A percentile compares a stretch with the other conserved stretches of the same genome.
These are phyloP conservation scores for Rhogogaster chlorosoma DNA, from an alignment of 2,888 invertebrate genomes.

Conservation along the genomic window DNA sequence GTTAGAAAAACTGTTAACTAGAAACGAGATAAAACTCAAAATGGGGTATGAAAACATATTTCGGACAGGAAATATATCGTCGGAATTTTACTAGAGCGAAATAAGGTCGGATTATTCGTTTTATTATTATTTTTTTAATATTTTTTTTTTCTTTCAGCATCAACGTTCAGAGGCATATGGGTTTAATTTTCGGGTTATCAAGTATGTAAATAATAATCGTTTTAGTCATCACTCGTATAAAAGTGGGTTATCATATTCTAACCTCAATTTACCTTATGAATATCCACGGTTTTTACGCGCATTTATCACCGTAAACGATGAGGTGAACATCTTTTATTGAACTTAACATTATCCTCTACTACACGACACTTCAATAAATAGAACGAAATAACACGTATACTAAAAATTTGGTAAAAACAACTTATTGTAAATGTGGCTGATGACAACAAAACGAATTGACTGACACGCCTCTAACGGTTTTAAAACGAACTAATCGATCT, in stretches of 20 bases:
- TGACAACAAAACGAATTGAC: constrained; percentile 74
- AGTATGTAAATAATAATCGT: background rate
- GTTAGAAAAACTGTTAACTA: background rate
- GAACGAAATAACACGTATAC: constrained; percentile 59
- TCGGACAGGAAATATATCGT: background rate
- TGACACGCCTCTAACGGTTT: constrained; percentile 51
- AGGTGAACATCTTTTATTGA: constrained; percentile 32
- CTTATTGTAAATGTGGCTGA: constrained; percentile 72
- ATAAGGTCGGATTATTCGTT: background rate
- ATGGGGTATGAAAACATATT: background rate
- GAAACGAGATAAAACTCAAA: background rate
- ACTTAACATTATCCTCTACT: constrained; percentile 27
- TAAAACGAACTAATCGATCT: background rate
- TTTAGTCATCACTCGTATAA: constrained; percentile 34
- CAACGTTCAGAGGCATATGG: background rate
- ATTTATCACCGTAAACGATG: background rate
- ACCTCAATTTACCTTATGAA: constrained; percentile 63
- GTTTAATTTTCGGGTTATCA: background rate
- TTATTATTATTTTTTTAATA: background rate
- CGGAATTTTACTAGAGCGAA: background rate
- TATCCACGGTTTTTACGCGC: constrained; percentile 1
- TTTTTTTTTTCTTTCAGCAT: background rate
- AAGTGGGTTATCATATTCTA: constrained; percentile 70
- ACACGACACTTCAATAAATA: constrained; percentile 45
- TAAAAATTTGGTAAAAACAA: constrained; percentile 67